Evolutionary conservation across 2,113 vertebrate genomes (phyloP), one percentile per base, ranked within the genome.

Genomic region (Lamprotornis superbus): DNA sequence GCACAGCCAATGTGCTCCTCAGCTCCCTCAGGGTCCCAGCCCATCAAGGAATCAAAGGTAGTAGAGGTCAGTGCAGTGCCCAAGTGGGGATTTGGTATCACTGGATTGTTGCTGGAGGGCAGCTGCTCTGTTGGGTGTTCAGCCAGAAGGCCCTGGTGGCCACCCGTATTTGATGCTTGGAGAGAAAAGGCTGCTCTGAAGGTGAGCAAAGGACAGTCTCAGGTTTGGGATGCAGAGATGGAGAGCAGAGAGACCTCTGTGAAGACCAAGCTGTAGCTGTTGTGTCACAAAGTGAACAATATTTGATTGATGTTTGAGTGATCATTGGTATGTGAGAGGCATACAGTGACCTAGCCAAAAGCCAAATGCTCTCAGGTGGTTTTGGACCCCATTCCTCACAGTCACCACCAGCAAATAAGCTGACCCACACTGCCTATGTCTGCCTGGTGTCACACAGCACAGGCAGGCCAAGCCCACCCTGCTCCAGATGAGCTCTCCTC

Each of bases 291-390:
- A 44, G 15, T 17, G 46, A 79, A 31, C 23, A 61, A 4, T 17
- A 30, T 12, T 27, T 56, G 14, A 17, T 9, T 49, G 37, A 47
- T 56, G 17, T 79, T 81, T 56, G 60, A 53, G 25, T 2, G 2
- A 5, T 57, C 2, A 2, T 3, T 63, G 44, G 6, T 55, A 21
- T 3, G 7, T 68, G 31, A 92, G 53, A 83, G 42, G 24, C 21
- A 30, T 3, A 4, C 5, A 14, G 20, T 42, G 56, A 56, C 42
- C 31, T 78, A 50, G 42, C 9, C 25, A 35, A 84, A 81, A 74
- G 46, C 47, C 18, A 21, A 28, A 39, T 0, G 0, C 42, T 39
- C 17, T 50, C 1, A 5, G 4, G 16, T 61, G 37, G 30, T 55
- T 83, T 83, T 42, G 56, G n/a, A 75, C 16, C 15, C 33, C 2